Conservation (phyloP, 2,888 invertebrate species). For the Dorcus parallelipipedus region DNA sequence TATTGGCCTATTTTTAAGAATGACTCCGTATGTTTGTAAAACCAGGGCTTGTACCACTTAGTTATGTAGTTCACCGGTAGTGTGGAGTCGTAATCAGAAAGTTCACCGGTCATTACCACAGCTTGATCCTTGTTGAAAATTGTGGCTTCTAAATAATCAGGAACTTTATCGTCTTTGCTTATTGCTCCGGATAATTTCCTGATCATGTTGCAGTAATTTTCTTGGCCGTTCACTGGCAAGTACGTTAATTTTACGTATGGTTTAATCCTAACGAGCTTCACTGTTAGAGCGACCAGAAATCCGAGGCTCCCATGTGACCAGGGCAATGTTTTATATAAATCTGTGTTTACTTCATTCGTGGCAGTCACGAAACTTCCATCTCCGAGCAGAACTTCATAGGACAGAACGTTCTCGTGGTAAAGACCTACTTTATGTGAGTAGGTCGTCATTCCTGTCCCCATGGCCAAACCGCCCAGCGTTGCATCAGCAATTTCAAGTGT, state of each 20-base stretch:
- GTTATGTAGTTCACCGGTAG: conserved; percentile 57
- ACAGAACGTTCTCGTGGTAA: conserved; percentile 63
- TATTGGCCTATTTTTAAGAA: conserved; percentile 55
- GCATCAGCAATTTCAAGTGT: conserved; percentile 68
- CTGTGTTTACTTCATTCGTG: conserved; percentile 54
- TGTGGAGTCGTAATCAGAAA: conserved; percentile 56
- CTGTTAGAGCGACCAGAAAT: conserved; percentile 62
- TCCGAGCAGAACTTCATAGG: conserved; percentile 63
- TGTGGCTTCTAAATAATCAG: conserved; percentile 66
- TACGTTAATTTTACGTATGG: conserved; percentile 65
- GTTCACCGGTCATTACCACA: conserved; percentile 65
- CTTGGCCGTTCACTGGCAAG: conserved; percentile 59
- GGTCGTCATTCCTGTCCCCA: conserved; percentile 72
- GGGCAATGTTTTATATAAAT: conserved; percentile 59
- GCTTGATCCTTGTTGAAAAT: conserved; percentile 61
- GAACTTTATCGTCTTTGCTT: conserved; percentile 46
- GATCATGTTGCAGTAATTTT: conserved; percentile 61
- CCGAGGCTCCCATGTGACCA: conserved; percentile 68
- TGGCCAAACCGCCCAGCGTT: conserved; percentile 65
- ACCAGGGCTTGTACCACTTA: conserved; percentile 70
- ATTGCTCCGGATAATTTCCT: conserved; percentile 55
- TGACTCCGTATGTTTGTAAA: conserved; percentile 63
- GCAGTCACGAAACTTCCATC: conserved; percentile 61
- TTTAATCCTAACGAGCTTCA: conserved; percentile 61
- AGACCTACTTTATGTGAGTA: conserved; percentile 69